A percentile compares a stretch with the other conserved stretches of the same genome.
phyloP scores from a whole-genome alignment of 2,113 vertebrate genomes.

The Lasiurus cinereus region DNA sequence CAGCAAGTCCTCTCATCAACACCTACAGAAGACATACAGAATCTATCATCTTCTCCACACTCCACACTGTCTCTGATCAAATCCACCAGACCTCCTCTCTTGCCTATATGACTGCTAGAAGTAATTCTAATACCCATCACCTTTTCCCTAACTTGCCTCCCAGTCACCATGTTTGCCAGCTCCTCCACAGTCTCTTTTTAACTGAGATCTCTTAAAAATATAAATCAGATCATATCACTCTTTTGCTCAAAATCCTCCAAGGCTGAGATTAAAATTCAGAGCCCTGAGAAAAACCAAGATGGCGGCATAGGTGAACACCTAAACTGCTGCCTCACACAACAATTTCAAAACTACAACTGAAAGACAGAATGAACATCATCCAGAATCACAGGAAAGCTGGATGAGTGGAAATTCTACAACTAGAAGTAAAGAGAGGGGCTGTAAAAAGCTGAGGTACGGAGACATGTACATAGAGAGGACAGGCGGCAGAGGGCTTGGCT shows the following conservation, averaged over 20 bases:
- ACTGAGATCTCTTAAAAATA: not conserved
- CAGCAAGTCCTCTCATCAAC: not conserved
- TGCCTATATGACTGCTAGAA: not conserved
- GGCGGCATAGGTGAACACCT: no score
- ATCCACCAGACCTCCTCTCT: not conserved
- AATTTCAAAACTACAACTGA: no score
- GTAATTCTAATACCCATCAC: not conserved
- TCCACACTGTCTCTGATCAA: not conserved
- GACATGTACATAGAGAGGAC: no score
- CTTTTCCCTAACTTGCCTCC: not conserved
- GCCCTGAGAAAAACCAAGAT: not conserved
- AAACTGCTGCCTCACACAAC: no score
- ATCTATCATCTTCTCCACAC: not conserved
- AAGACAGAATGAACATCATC: no score
- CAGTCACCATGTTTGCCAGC: not conserved
- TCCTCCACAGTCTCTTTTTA: not conserved
- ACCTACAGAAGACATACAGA: not conserved
- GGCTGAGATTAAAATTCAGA: not conserved
- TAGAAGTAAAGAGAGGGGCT: no score
- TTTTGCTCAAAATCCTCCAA: not conserved
- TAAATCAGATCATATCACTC: not conserved
- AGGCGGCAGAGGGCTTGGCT: no score
- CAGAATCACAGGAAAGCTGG: no score
- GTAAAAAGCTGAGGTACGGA: no score
- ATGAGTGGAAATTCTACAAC: no score